Conservation (phyloP, 2,113 vertebrate species). For the Colinus virginianus region DNA sequence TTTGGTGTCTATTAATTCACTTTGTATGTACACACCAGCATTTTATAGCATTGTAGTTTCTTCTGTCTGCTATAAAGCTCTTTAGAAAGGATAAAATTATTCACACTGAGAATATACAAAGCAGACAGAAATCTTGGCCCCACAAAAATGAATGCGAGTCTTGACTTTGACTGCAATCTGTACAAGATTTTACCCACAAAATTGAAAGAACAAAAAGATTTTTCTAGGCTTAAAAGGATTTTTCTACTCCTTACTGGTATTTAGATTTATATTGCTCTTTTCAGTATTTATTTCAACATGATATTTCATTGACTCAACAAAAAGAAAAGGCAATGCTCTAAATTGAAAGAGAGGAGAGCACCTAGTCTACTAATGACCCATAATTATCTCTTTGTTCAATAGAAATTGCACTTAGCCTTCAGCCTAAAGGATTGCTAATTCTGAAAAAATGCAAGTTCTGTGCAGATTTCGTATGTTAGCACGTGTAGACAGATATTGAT, state of each 20-base stretch:
- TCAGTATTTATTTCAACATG: not conserved
- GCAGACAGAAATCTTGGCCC: constrained; percentile 29
- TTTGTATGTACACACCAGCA: not conserved
- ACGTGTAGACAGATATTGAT: not conserved
- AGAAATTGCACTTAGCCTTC: constrained; percentile 25
- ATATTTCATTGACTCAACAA: not conserved
- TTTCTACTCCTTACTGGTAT: constrained; percentile 2
- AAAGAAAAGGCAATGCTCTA: not conserved
- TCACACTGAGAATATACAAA: constrained; percentile 11
- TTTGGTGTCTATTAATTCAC: constrained; percentile 26
- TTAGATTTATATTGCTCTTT: not conserved
- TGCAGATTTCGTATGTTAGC: not conserved
- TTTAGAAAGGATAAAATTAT: constrained; percentile 9
- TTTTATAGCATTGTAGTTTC: constrained; percentile 32
- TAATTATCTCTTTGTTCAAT: constrained; percentile 8
- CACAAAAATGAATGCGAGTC: not conserved
- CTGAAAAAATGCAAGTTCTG: not conserved
- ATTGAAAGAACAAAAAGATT: not conserved
- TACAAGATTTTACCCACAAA: not conserved
- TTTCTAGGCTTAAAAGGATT: not conserved
- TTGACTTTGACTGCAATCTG: constrained; percentile 6
- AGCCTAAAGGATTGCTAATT: constrained; percentile 11
- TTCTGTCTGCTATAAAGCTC: constrained; percentile 33
- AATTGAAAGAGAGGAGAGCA: constrained; percentile 10
- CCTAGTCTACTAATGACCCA: constrained; percentile 15